phyloP scores from a whole-genome alignment of 1,140 invertebrate species.

The Trinorchestia longiramus region DNA sequence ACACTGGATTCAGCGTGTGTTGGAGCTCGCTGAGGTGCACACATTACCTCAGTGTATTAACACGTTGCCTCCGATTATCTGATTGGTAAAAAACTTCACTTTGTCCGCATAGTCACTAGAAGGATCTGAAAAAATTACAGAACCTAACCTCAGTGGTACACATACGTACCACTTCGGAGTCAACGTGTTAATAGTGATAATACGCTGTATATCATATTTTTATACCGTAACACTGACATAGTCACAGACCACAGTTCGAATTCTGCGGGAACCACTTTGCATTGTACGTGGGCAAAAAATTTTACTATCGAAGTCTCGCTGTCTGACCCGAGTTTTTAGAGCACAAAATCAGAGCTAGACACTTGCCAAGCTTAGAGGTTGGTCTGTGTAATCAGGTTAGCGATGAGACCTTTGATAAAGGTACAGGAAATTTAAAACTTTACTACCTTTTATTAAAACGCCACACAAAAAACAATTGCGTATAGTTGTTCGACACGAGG shows the following conservation, averaged over 20 bases:
- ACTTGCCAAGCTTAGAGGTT: not conserved
- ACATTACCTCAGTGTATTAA: not conserved
- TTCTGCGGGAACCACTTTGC: not conserved
- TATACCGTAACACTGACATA: too few species aligned
- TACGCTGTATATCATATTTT: too few species aligned
- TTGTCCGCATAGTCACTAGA: too few species aligned
- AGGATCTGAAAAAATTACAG: too few species aligned
- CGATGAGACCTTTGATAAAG: not conserved
- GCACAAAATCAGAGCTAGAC: not conserved
- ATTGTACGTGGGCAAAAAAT: not conserved
- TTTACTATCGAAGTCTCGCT: not conserved
- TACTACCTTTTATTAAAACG: not conserved
- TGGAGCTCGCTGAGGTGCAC: too few species aligned
- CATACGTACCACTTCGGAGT: too few species aligned
- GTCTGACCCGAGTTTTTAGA: not conserved
- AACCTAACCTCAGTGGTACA: too few species aligned
- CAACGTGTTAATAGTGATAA: not conserved
- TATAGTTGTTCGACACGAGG: not conserved
- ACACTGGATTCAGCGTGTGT: too few species aligned
- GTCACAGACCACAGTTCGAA: not conserved
- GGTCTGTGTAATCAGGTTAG: not conserved
- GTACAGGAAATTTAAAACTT: not conserved
- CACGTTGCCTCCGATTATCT: too few species aligned
- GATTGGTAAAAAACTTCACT: too few species aligned
- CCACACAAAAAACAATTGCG: not conserved